Evolutionary conservation across 1,140 invertebrate genomes (phyloP).

Genomic region (Gonatopus flavifemur): DNA sequence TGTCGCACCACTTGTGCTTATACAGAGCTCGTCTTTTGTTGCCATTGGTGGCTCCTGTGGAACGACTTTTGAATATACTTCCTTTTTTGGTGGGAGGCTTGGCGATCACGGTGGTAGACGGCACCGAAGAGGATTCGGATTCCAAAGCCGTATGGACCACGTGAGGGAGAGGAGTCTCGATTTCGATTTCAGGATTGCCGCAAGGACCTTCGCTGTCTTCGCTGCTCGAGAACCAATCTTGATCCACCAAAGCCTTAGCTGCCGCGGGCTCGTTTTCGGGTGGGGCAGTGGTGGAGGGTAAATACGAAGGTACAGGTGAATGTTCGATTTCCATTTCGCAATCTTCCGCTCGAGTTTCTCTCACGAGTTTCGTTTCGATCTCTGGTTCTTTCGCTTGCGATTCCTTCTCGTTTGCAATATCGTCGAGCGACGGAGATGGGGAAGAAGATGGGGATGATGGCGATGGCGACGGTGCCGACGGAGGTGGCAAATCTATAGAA

Average conservation of each 20-base stretch:
- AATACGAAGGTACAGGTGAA: not conserved
- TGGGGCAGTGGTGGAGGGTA: not conserved
- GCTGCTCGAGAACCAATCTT: slow-evolving; percentile 56
- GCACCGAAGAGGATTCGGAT: slow-evolving; percentile 14
- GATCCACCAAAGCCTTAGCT: slow-evolving; percentile 49
- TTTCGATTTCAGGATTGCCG: slow-evolving; percentile 33
- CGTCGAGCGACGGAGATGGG: slow-evolving; percentile 5
- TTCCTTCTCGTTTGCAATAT: slow-evolving; percentile 38
- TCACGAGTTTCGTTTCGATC: slow-evolving; percentile 1
- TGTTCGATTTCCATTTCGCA: slow-evolving; percentile 18
- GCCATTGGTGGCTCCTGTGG: slow-evolving; percentile 69
- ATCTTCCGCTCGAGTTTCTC: not conserved
- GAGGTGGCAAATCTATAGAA: slow-evolving; percentile 55
- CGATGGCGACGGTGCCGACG: too few species aligned
- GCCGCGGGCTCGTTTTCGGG: slow-evolving; percentile 26
- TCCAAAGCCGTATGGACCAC: slow-evolving; percentile 27
- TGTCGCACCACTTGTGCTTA: slow-evolving; percentile 85
- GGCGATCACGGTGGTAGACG: slow-evolving; percentile 10
- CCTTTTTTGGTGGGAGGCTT: slow-evolving; percentile 69
- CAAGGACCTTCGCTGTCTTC: slow-evolving; percentile 52
- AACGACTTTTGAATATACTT: slow-evolving; percentile 86
- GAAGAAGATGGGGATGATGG: too few species aligned
- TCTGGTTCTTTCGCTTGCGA: slow-evolving; percentile 31
- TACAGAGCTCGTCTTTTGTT: slow-evolving; percentile 81
- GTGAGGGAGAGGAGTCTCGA: slow-evolving; percentile 15